These are phyloP conservation scores for Prorops nasuta DNA, from an alignment of 1,140 invertebrate species.

Conservation along the genomic window DNA sequence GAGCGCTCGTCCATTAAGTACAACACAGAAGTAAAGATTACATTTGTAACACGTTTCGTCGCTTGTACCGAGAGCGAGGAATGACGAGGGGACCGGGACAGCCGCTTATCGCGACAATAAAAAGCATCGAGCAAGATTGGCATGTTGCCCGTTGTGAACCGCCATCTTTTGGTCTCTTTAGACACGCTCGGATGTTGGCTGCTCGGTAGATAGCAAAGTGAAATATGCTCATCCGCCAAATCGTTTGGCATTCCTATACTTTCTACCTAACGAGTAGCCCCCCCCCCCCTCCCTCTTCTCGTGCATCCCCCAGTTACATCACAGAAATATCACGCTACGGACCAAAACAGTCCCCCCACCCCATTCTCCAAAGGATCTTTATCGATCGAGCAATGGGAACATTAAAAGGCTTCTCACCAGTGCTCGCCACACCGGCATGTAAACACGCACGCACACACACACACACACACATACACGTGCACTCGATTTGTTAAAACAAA, in stretches of 20 bases:
- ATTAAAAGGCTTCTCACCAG: too few species aligned
- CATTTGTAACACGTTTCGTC: conserved; percentile 34
- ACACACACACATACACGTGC: too few species aligned
- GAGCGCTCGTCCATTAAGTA: too few species aligned
- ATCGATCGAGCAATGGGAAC: too few species aligned
- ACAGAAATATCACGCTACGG: too few species aligned
- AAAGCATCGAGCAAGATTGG: conserved; percentile 45
- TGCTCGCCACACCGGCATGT: too few species aligned
- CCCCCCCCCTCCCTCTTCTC: too few species aligned
- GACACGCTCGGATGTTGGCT: conserved; percentile 25
- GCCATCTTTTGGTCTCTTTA: conserved; percentile 24
- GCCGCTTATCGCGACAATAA: conserved; percentile 47
- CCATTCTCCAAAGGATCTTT: too few species aligned
- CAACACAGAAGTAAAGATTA: conserved; percentile 40
- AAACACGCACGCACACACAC: too few species aligned
- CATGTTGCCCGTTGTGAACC: conserved; percentile 35
- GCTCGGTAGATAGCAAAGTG: conserved; percentile 36
- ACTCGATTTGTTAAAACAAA: too few species aligned
- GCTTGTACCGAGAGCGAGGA: conserved; percentile 20
- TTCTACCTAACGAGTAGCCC: conserved; percentile 3
- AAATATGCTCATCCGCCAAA: conserved; percentile 45
- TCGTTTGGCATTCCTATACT: conserved; percentile 16
- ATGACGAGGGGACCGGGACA: conserved; percentile 14
- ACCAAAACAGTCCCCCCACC: too few species aligned
- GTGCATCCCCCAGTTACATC: too few species aligned